Conservation (phyloP, 2,113 vertebrate genomes). For the Myiopsitta monachus region DNA sequence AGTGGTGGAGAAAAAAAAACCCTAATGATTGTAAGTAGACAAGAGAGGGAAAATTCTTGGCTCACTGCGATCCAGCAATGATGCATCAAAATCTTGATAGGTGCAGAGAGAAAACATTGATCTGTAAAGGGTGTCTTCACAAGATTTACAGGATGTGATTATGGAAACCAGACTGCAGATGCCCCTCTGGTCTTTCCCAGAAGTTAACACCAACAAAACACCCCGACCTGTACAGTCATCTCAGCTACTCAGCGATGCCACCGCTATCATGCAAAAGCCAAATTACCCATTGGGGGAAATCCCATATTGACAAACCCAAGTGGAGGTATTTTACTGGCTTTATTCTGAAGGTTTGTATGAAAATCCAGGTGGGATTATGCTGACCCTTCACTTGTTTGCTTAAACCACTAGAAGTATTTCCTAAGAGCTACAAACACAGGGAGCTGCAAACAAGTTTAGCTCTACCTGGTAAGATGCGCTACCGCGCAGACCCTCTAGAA, state of each 20-base stretch:
- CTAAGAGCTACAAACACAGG: neutral
- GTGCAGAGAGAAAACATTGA: neutral
- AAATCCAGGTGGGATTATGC: constrained; percentile 12
- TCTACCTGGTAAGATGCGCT: neutral
- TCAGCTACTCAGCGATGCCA: neutral
- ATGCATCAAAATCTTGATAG: neutral
- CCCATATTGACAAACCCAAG: neutral
- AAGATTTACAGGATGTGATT: neutral
- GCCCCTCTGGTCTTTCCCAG: constrained; percentile 19
- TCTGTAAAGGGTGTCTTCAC: neutral
- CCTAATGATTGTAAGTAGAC: neutral
- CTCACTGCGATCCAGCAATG: neutral
- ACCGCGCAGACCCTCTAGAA: neutral
- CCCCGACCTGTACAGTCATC: neutral
- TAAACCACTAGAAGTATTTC: neutral
- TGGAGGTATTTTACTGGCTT: constrained; percentile 1
- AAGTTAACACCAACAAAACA: constrained; percentile 21
- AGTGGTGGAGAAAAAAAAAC: neutral
- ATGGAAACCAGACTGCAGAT: constrained; percentile 23
- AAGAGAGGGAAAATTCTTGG: constrained; percentile 23
- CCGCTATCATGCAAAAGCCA: neutral
- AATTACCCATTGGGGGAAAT: constrained; percentile 8
- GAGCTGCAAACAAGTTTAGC: neutral
- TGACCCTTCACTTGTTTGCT: constrained; percentile 17
- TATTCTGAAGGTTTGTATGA: constrained; percentile 9